phyloP scores from a whole-genome alignment of 2,797 vertebrate species.

The Nannoperca obscura region DNA sequence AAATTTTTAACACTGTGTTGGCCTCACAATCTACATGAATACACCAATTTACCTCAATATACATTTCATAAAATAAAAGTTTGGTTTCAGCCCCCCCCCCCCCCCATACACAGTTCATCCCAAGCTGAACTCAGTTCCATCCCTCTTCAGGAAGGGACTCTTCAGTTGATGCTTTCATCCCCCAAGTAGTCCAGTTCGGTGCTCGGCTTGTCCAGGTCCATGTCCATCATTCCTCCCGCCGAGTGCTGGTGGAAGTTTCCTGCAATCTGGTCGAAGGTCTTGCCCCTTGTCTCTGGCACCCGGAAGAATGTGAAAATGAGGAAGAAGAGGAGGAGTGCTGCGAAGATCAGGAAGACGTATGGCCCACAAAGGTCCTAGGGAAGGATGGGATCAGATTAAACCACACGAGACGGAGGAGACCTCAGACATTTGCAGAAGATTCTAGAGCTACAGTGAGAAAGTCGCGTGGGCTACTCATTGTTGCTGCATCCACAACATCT shows the following conservation, averaged over 20 bases:
- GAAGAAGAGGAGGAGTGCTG: conserved; percentile 89
- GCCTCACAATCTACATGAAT: conserved; percentile 53
- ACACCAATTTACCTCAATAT: conserved; percentile 52
- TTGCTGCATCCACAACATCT: neutral
- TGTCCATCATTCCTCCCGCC: conserved; percentile 84
- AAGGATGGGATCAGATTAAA: neutral
- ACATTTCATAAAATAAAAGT: conserved; percentile 54
- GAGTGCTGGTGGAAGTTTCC: conserved; percentile 83
- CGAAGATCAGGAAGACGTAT: conserved; percentile 94
- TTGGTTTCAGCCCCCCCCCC: conserved; percentile 30
- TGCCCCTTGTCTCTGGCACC: conserved; percentile 92
- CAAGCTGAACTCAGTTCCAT: conserved; percentile 34
- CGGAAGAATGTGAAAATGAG: conserved; percentile 92
- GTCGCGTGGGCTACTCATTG: neutral
- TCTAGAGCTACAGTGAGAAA: neutral
- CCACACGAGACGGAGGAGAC: neutral
- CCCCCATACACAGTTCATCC: conserved; percentile 38
- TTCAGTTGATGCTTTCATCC: conserved; percentile 81
- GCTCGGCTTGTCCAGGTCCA: conserved; percentile 86
- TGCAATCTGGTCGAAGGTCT: conserved; percentile 93
- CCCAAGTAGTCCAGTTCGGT: conserved; percentile 91
- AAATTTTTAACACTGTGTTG: conserved; percentile 60
- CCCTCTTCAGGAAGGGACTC: neutral
- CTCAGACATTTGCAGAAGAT: neutral
- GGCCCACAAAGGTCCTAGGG: conserved; percentile 85